Evolutionary conservation across 2,888 invertebrate genomes (phyloP), one percentile per base, ranked within the genome.

Genomic region (Chymomyza fuscimana): DNA sequence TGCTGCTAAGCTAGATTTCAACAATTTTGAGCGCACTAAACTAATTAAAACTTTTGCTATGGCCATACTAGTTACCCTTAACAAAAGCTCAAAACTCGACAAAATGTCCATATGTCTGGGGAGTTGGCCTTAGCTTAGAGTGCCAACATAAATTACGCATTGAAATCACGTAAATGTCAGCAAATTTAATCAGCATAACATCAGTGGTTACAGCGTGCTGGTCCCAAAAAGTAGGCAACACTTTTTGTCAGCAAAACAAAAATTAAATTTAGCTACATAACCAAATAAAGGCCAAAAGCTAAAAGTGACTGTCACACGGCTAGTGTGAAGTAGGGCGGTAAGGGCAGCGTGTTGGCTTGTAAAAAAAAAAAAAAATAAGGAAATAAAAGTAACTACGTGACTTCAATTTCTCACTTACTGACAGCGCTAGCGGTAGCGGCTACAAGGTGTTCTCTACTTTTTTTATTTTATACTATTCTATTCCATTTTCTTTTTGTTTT

Each of bases 121-220:
- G 19, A 22, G 62, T 15, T 54, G 50, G 61, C 58, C 15, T 19
- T 16, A 61, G 51, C 51, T 50, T 7, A 16, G 7, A 32, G 32
- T 25, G 54, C 19, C n/a, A 73, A 71, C 74, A 76, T 79, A 82
- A 81, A 86, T 84, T 84, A 81, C 81, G 85, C 72, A 84, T 84
- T 86, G 84, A 86, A 84, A 84, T 86, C 84, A 84, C 84, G 84
- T 84, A 86, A 83, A 86, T 85, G 85, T 67, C 82, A 77, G 74
- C 78, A 82, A 84, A 84, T 86, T 84, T 86, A 84, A 84, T 84
- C 86, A 84, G 83, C 69, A 76, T 74, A 73, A 65, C 82, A 74
- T 76, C 77, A 80, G 73, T 52, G 67, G 74, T 77, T 75, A 76
- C 75, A 79, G 73, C 76, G 36, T 32, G 32, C 36, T 32, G 25